A percentile compares a stretch with the other conserved stretches of the same genome.
Evolutionary conservation across 2,113 vertebrate species (phyloP).

Genomic region (Xiphophorus hellerii): DNA sequence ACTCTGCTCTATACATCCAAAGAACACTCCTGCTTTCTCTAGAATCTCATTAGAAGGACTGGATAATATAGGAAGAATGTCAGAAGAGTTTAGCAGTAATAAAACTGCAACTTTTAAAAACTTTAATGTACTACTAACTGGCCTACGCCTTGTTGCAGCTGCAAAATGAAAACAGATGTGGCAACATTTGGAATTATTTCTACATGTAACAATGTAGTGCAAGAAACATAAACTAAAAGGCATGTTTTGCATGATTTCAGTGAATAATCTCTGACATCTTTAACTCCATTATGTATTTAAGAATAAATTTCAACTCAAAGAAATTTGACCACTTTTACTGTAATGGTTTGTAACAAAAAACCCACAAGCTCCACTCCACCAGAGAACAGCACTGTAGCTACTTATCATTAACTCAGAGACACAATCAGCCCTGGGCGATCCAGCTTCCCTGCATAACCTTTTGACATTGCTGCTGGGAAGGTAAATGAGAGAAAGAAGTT

Average conservation of each 20-base stretch:
- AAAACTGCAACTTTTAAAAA: background rate
- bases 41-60: background rate
- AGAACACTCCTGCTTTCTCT: background rate
- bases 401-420: conserved; percentile 79
- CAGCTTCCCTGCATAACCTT: conserved; percentile 71
- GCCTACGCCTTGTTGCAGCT: background rate
- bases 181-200: background rate
- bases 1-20: background rate
- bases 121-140: background rate
- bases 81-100: background rate
- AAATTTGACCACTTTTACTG: conserved; percentile 18
- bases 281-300: background rate
- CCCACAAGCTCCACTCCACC: conserved; percentile 48
- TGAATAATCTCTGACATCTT: background rate
- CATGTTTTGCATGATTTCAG: background rate
- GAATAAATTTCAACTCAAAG: conserved; percentile 18
- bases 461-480: conserved; percentile 77
- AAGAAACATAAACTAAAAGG: conserved; percentile 1
- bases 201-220: conserved; percentile 2
- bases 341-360: conserved; percentile 30
- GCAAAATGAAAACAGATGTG: conserved; percentile 17
- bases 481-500: conserved; percentile 70
- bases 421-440: conserved; percentile 71
- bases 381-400: conserved; percentile 68
- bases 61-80: background rate